Base-by-base conservation (phyloP, 1,140 invertebrate species). In the Lepidurus couesii region DNA sequence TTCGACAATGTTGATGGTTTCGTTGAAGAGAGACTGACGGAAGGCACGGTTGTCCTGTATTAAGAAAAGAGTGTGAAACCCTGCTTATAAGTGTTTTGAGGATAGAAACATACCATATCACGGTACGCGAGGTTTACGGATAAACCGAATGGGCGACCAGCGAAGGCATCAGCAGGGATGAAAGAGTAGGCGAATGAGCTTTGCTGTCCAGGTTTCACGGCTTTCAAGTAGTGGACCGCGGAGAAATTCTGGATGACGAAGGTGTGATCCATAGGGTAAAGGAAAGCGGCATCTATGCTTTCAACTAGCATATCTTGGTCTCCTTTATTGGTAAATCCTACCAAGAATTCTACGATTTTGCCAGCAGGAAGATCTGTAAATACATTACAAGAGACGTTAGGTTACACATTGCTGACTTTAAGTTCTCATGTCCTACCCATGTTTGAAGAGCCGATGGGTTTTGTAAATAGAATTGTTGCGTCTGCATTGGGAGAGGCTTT, bases 171-270 rank as follows among this genome's bases (percentile, higher is more conserved):
- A 81, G 94, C 94, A 34, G 97, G 95, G 78, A 96, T 89, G 84
- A 99, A 99, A 5, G 93, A 93, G 85, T 99, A 99, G 75, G 92
- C 92, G 79, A 99, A 90, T 0, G 98, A 98, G 16, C 95, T 95
- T 87, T 99, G 95, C 82, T 97, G 91, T 76, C 91, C 91, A 0
- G 97, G 92, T 82, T 95, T 93, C 0, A 99, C 95, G 82, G 93
- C 88, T 82, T 91, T 90, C 82, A 96, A 93, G 85, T 95, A 98
- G n/a, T 90, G 89, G 82, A 96, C 88, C 1, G 93, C 91, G 0
- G 96, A 95, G 87, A 98, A 99, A 87, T 99, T 99, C 86, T 99
- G 97, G 82, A 99, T 97, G 84, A 96, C 95, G 85, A 97, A 99
- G 81, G 92, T 96, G 87, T 96, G 99, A 85, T 99, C 98, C 91